phyloP scores from a whole-genome alignment of 2,888 invertebrate species.

The Rhagium mordax region DNA sequence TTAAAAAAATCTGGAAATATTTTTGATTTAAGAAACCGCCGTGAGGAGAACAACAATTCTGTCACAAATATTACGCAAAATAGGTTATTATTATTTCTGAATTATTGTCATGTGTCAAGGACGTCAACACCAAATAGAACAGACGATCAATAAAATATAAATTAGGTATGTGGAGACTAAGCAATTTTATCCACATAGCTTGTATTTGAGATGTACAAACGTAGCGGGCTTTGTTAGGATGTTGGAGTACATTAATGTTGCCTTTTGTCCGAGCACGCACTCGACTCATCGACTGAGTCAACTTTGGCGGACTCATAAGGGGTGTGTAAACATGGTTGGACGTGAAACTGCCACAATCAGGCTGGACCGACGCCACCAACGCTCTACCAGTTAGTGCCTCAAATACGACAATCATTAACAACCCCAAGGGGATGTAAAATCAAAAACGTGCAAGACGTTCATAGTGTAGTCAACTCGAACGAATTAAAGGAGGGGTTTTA shows the following conservation, averaged over 20 bases:
- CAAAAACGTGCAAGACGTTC: slow-evolving; percentile 23
- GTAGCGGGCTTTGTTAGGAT: slow-evolving; percentile 37
- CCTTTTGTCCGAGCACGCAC: slow-evolving; percentile 67
- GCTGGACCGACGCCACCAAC: slow-evolving; percentile 35
- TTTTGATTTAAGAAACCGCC: too few relatives aligned
- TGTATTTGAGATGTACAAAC: slow-evolving; percentile 29
- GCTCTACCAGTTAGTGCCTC: slow-evolving; percentile 30
- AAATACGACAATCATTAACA: slow-evolving; percentile 38
- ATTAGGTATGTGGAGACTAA: slow-evolving; percentile 1
- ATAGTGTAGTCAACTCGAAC: neutral
- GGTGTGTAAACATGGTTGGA: slow-evolving; percentile 65
- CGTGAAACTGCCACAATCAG: slow-evolving; percentile 64
- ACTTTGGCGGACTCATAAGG: slow-evolving; percentile 65
- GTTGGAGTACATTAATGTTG: slow-evolving; percentile 61
- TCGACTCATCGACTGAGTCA: slow-evolving; percentile 67
- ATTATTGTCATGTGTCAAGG: too few relatives aligned
- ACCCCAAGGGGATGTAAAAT: slow-evolving; percentile 20
- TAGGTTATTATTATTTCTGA: too few relatives aligned
- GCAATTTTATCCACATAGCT: neutral
- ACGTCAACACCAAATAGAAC: neutral
- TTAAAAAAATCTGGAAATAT: too few relatives aligned
- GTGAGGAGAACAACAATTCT: too few relatives aligned
- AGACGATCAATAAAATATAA: slow-evolving; percentile 3
- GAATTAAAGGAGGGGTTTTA: neutral
- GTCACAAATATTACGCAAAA: too few relatives aligned